Base-by-base conservation (phyloP, 2,888 invertebrate species). In the Alentia gelatinosa region DNA sequence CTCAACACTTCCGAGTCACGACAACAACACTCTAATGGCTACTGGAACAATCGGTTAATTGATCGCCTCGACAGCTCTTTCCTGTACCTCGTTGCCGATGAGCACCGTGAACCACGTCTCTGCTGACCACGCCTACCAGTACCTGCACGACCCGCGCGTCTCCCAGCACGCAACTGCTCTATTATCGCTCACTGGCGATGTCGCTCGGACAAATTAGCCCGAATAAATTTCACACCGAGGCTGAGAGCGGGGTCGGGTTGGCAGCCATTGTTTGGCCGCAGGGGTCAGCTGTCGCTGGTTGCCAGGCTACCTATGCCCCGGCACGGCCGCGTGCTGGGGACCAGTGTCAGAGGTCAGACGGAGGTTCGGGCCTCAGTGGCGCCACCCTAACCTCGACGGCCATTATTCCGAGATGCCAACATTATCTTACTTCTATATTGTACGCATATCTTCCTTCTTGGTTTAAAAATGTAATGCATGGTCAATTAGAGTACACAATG, bases 151-250 rank as follows among this genome's bases (percentile, higher is more conserved):
- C 37, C 1, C 37, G 37, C 37, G 15, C 79, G 12, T 37, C 39
- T 39, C 37, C 79, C 37, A 37, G 15, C 79, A 79, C 39, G 39
- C 79, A 68, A 79, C 37, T 79, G 23, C 79, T n/a, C 37, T 12
- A 79, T 39, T 79, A 39, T 26, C 79, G 39, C 37, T 79, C 37
- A 35, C 39, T 30, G 79, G 23, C 79, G 37, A n/a, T 68, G 68
- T 26, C 79, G 26, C 15, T 15, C 79, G 15, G 37, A 79, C 79
- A 79, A 79, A 79, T 79, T 79, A 39, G 79, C 79, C 79, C 39
- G 79, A 35, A 79, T 79, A 79, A 79, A 79, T 79, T 79, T 79
- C 79, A 79, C 79, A 79, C 79, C 35, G 79, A 30, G 79, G 39
- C 23, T 19, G 37, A 19, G 37, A 23, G 39, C 23, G 79, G 79